These are phyloP conservation scores for Lapara coniferarum DNA, from an alignment of 2,888 invertebrate species.

Conservation along the genomic window DNA sequence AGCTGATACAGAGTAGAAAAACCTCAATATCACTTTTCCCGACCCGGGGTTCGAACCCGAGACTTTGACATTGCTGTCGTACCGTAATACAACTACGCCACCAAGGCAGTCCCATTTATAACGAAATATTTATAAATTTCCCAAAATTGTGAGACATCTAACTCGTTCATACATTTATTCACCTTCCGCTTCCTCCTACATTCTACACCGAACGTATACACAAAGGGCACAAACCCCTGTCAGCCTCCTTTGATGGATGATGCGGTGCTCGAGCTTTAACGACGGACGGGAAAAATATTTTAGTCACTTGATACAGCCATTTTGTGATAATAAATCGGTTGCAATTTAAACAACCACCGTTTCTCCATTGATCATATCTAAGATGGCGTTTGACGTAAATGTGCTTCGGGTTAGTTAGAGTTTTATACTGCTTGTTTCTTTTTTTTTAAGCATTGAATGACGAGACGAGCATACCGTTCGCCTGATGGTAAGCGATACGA, in stretches of 20 bases:
- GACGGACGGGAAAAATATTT: slow-evolving; percentile 73
- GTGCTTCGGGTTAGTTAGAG: not conserved
- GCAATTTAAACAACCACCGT: slow-evolving; percentile 19
- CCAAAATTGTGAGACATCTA: too few species aligned
- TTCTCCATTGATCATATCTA: slow-evolving; percentile 12
- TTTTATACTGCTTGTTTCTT: not conserved
- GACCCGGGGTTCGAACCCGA: too few species aligned
- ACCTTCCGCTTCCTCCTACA: slow-evolving; percentile 28
- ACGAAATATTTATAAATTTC: too few species aligned
- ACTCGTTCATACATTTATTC: too few species aligned
- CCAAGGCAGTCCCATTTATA: too few species aligned
- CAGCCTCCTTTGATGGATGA: slow-evolving; percentile 73
- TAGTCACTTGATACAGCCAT: slow-evolving; percentile 52
- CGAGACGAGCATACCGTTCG: too few species aligned
- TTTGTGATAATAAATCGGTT: slow-evolving; percentile 23
- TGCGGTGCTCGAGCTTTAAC: slow-evolving; percentile 60
- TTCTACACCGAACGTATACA: slow-evolving; percentile 39
- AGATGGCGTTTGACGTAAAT: slow-evolving; percentile 20
- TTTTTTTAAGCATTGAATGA: not conserved
- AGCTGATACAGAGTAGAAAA: too few species aligned
- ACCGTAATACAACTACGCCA: too few species aligned
- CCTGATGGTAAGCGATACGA: too few species aligned
- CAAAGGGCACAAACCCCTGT: slow-evolving; percentile 60
- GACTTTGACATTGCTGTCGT: too few species aligned
- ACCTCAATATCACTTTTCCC: too few species aligned